Conservation (phyloP, 2,113 vertebrate genomes). For the Perccottus glenii region DNA sequence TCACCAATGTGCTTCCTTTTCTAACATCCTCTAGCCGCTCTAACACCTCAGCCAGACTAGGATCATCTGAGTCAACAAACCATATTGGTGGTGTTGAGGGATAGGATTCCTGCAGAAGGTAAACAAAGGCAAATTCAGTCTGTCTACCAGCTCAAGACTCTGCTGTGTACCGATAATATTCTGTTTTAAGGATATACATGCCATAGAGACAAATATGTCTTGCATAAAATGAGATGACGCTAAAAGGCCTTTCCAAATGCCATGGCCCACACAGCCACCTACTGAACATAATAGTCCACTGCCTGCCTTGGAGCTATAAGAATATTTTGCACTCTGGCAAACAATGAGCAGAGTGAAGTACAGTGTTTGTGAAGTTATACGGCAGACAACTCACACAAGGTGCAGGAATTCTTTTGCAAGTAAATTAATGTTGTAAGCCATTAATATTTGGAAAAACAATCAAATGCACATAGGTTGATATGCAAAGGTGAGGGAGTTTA, state of each 20-base stretch:
- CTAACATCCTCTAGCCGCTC: slow-evolving; percentile 94
- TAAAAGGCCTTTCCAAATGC: slow-evolving; percentile 19
- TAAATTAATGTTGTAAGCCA: too few relatives aligned
- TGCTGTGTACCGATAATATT: neutral
- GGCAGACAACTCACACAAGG: too few relatives aligned
- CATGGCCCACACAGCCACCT: slow-evolving; percentile 26
- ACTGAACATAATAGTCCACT: slow-evolving; percentile 18
- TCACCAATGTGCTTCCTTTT: slow-evolving; percentile 93
- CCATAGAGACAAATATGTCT: neutral
- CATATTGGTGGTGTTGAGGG: slow-evolving; percentile 96
- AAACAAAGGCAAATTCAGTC: slow-evolving; percentile 10
- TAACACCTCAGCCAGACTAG: slow-evolving; percentile 93
- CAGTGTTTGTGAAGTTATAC: too few relatives aligned
- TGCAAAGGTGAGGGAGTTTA: neutral
- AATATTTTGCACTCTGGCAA: neutral
- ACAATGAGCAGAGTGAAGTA: neutral
- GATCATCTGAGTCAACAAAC: slow-evolving; percentile 99
- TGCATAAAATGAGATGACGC: slow-evolving; percentile 12
- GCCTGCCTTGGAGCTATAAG: neutral
- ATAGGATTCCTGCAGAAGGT: slow-evolving; percentile 88
- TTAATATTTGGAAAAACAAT: too few relatives aligned
- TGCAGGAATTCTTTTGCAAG: too few relatives aligned
- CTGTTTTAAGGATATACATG: neutral
- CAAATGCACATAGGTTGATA: too few relatives aligned
- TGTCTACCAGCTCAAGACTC: neutral